A percentile compares a stretch with the other conserved stretches of the same genome.
Evolutionary conservation across 2,888 invertebrate species (phyloP).

Genomic region (Chrysomela aeneicollis): DNA sequence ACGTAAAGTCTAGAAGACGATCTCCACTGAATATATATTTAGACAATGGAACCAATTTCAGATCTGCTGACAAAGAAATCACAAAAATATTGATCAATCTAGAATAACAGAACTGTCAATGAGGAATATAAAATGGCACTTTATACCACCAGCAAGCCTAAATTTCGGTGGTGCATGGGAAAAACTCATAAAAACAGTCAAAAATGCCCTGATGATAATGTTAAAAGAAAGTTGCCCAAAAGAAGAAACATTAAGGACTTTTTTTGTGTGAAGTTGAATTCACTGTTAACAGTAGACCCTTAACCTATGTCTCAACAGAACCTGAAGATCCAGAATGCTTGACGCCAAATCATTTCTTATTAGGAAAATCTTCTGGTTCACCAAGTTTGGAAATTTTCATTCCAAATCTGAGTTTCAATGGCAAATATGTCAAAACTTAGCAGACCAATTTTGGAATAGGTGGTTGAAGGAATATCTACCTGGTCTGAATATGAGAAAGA

Average conservation of each 20-base stretch:
- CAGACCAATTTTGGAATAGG: neutral
- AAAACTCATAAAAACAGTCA: neutral
- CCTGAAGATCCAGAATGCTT: too few species aligned
- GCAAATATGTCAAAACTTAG: slow-evolving; percentile 3
- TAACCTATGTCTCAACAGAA: too few species aligned
- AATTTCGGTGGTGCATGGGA: neutral
- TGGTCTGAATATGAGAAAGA: neutral
- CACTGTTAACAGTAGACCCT: slow-evolving; percentile 7
- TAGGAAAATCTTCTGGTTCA: neutral
- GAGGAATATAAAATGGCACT: neutral
- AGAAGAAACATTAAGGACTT: neutral
- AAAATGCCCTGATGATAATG: neutral
- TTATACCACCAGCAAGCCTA: neutral
- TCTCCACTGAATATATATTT: neutral
- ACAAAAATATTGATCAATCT: neutral
- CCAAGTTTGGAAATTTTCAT: neutral
- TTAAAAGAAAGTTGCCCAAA: neutral
- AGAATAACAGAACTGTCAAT: neutral
- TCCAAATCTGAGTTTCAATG: neutral
- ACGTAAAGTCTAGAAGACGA: slow-evolving; percentile 1
- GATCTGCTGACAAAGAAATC: neutral
- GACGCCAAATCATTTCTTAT: slow-evolving; percentile 5
- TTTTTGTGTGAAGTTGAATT: neutral
- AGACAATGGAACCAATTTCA: neutral
- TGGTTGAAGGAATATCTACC: neutral